Percentiles rank a stretch among this genome's conserved stretches.
Evolutionary conservation across 2,113 vertebrate genomes (phyloP).

Genomic region (Eira barbara): DNA sequence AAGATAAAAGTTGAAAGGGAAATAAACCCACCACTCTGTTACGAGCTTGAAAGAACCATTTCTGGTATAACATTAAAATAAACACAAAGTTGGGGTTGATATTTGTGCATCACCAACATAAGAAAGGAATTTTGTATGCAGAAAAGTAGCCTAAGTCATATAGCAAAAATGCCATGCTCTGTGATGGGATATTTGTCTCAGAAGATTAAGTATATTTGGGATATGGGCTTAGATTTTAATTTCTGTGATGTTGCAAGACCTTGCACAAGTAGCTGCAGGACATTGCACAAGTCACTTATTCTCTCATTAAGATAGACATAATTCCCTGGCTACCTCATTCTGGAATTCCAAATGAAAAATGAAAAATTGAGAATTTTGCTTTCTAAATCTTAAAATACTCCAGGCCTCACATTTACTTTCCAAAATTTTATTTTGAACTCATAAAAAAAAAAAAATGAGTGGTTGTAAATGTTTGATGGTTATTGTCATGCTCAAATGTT

Average conservation of each 20-base stretch:
- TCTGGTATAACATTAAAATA: background rate
- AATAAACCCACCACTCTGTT: background rate
- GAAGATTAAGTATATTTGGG: background rate
- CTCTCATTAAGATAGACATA: background rate
- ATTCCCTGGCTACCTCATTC: background rate
- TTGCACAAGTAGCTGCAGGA: background rate
- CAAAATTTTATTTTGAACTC: conserved; percentile 24
- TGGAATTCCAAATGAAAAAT: conserved; percentile 21
- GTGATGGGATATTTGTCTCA: background rate
- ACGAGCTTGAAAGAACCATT: background rate
- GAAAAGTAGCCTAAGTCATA: background rate
- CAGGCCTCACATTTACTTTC: background rate
- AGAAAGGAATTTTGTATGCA: background rate
- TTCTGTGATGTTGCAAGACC: background rate
- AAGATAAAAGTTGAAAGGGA: background rate
- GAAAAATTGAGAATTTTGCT: background rate
- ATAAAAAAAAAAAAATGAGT: background rate
- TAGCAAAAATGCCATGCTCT: background rate
- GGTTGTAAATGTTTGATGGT: background rate
- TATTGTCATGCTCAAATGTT: background rate
- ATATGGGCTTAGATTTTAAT: conserved; percentile 14
- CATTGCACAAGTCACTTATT: background rate
- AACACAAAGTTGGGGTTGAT: background rate
- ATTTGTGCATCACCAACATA: background rate
- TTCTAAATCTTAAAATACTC: background rate